These are phyloP conservation scores for Agonopterix arenella DNA, from an alignment of 2,888 invertebrate species.

Conservation along the genomic window DNA sequence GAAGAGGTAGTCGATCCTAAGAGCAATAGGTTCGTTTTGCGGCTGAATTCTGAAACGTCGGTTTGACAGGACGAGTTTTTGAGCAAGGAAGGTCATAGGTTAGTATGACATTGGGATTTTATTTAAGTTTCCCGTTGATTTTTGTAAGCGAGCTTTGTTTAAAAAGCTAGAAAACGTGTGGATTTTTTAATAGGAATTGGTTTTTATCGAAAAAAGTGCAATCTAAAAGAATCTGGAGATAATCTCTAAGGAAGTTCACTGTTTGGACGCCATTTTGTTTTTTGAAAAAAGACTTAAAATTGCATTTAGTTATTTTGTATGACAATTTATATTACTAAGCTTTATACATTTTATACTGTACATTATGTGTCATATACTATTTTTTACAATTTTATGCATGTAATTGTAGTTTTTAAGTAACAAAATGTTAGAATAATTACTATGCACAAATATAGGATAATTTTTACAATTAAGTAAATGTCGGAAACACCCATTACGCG, in stretches of 20 bases:
- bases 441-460: too few species aligned
- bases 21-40: conserved; percentile 94
- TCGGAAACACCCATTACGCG: not conserved
- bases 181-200: too few species aligned
- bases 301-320: conserved; percentile 12
- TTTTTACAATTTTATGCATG: conserved; percentile 5
- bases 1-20: conserved; percentile 98
- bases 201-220: too few species aligned
- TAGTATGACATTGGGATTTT: conserved; percentile 60
- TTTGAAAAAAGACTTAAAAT: conserved; percentile 29
- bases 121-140: conserved; percentile 1
- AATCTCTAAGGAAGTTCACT: conserved; percentile 27
- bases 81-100: conserved; percentile 40
- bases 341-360: conserved; percentile 30
- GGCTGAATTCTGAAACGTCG: conserved; percentile 97
- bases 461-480: not conserved
- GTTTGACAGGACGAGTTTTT: conserved; percentile 83
- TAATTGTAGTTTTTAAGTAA: conserved; percentile 1
- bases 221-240: conserved; percentile 8
- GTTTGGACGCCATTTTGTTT: conserved; percentile 24
- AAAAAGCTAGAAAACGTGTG: conserved; percentile 18
- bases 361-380: conserved; percentile 50
- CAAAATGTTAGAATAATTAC: too few species aligned
- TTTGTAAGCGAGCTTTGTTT: not conserved
- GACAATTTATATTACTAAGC: conserved; percentile 18